Evolutionary conservation across 2,888 invertebrate genomes (phyloP).

Genomic region (Rhamphomyia laevipes): DNA sequence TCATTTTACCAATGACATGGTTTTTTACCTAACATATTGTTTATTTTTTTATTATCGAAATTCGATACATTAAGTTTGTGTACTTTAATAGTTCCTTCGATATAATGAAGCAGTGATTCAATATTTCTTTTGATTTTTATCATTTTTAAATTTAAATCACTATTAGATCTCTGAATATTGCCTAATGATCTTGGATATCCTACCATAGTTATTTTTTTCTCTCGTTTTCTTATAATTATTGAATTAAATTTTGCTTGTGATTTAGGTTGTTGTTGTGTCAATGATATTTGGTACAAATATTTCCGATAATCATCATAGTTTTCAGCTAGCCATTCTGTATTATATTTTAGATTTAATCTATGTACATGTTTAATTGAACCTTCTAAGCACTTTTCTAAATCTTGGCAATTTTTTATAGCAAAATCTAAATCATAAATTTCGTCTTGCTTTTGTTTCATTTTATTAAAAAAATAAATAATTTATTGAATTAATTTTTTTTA

Average conservation of each 20-base stretch:
- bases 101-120: constrained; percentile 8
- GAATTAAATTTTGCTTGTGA: not conserved
- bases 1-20: too few relatives aligned
- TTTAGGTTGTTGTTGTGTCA: too few relatives aligned
- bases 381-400: constrained; percentile 9
- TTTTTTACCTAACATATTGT: too few relatives aligned
- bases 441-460: not conserved
- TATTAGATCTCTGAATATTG: constrained; percentile 6
- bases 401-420: constrained; percentile 11
- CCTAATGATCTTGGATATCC: not conserved
- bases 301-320: constrained; percentile 7
- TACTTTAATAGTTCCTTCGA: constrained; percentile 8
- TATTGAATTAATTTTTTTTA: too few relatives aligned
- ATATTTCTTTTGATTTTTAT: constrained; percentile 12
- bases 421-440: constrained; percentile 9
- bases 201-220: not conserved
- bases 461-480: too few relatives aligned
- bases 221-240: not conserved
- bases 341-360: constrained; percentile 9
- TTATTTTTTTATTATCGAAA: too few relatives aligned
- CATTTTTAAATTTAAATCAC: constrained; percentile 9
- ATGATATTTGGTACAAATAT: not conserved
- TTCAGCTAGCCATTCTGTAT: constrained; percentile 7
- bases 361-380: constrained; percentile 9
- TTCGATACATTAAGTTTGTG: not conserved